Percentiles rank a stretch among this genome's conserved stretches.
phyloP scores from a whole-genome alignment of 2,797 vertebrate genomes.

The Urocyon cinereoargenteus region DNA sequence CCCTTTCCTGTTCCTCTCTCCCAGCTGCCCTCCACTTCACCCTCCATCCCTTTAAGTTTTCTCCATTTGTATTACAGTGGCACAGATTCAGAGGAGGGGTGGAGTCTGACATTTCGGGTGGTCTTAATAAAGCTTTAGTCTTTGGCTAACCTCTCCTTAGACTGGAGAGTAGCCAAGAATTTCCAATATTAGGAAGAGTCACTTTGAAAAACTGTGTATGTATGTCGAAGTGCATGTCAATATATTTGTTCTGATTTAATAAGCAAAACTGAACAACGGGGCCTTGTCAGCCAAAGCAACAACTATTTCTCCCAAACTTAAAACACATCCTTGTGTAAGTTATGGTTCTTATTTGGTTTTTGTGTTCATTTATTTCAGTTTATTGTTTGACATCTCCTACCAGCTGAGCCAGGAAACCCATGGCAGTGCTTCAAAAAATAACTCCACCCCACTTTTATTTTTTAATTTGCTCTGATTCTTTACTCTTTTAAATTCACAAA shows the following conservation, averaged over 20 bases:
- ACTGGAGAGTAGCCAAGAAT: conserved; percentile 66
- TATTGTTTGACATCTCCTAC: conserved; percentile 69
- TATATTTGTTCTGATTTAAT: conserved; percentile 40
- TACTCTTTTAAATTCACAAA: neutral
- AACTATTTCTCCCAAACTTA: conserved; percentile 65
- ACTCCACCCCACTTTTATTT: conserved; percentile 25
- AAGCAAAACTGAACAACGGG: conserved; percentile 44
- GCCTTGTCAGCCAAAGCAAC: conserved; percentile 39
- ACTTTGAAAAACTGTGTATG: conserved; percentile 57
- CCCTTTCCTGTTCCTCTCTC: neutral
- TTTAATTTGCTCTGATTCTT: conserved; percentile 51
- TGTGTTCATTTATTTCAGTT: conserved; percentile 71
- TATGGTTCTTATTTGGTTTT: conserved; percentile 57
- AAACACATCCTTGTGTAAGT: conserved; percentile 55
- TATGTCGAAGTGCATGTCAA: neutral
- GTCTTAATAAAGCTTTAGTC: conserved; percentile 75
- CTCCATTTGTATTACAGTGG: conserved; percentile 48
- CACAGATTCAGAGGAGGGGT: conserved; percentile 57
- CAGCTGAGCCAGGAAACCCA: conserved; percentile 59
- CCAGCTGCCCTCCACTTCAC: neutral
- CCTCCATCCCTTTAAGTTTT: neutral
- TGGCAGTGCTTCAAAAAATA: conserved; percentile 59
- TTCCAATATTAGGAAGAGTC: conserved; percentile 38
- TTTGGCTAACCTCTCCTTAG: conserved; percentile 79
- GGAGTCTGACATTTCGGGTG: conserved; percentile 67